Evolutionary conservation across 2,113 vertebrate species (phyloP), one percentile per base, ranked within the genome.

Genomic region (Rhombomys opimus): DNA sequence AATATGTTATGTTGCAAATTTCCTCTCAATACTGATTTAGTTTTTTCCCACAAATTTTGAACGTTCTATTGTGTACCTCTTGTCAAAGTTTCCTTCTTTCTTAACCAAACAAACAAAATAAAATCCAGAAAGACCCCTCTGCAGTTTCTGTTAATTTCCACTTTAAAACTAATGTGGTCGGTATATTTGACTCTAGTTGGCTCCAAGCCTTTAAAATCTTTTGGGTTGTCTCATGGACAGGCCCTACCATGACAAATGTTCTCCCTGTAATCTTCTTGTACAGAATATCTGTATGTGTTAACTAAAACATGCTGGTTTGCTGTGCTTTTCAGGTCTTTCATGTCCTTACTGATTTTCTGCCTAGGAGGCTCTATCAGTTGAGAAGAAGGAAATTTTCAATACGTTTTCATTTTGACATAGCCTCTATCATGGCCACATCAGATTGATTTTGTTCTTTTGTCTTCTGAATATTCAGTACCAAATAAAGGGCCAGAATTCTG

Each of bases 351-450:
- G 41, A 91, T 72, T 91, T 94, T 87, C 82, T 94, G 32, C 57
- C n/a, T 52, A 65, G 18, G 14, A 46, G 38, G 35, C 61, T 90
- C 59, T 81, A 82, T 54, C 63, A 52, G 23, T 6, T 76, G 75
- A 57, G 96, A 68, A 90, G 65, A 87, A 75, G 20, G 11, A 5
- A 87, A 8, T 59, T 22, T 20, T n/a, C 32, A 61, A 8, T 86
- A 46, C 13, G 57, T 4, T 95, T 84, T 84, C 32, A 95, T 90
- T 78, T 90, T 85, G 68, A 91, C 25, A 68, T 77, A 90, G 41
- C 7, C 90, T 85, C 80, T 61, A 11, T 8, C 73, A 22, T 35
- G 8, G 68, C 35, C 8, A 85, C 25, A 88, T 95, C 18, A 67
- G 67, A 72, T 35, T 20, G 75, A 88, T 1, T 76, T 85, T 76